Evolutionary conservation across 2,888 invertebrate genomes (phyloP).

Genomic region (Oeneis ivallda): DNA sequence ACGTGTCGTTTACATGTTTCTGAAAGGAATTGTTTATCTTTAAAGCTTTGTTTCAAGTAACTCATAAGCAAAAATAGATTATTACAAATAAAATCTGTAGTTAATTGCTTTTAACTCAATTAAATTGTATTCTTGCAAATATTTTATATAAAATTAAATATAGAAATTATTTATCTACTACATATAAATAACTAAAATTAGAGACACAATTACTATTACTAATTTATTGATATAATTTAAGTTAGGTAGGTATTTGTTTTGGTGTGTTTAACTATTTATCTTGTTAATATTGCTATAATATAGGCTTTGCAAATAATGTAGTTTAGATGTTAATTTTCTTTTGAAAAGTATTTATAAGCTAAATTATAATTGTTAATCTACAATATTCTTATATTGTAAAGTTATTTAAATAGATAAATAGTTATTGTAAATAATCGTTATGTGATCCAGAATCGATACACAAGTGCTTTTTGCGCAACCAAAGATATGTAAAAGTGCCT

Average conservation of each 20-base stretch:
- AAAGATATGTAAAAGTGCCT: constrained; percentile 52
- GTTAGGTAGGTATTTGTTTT: not conserved
- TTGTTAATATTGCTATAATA: not conserved
- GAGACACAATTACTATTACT: too few relatives aligned
- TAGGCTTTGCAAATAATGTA: not conserved
- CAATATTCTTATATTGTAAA: constrained; percentile 13
- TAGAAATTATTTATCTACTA: too few relatives aligned
- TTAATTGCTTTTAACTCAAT: not conserved
- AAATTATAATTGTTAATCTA: constrained; percentile 8
- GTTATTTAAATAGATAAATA: constrained; percentile 27
- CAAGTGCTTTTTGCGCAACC: constrained; percentile 42
- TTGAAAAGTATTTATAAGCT: constrained; percentile 13
- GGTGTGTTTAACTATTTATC: not conserved
- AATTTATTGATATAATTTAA: not conserved
- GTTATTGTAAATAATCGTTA: constrained; percentile 27
- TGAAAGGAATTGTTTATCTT: too few relatives aligned
- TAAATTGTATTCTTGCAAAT: not conserved
- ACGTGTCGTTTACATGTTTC: too few relatives aligned
- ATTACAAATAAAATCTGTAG: not conserved
- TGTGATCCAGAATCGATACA: constrained; percentile 31
- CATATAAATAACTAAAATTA: not conserved
- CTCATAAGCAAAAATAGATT: too few relatives aligned
- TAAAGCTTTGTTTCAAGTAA: too few relatives aligned
- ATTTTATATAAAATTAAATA: not conserved
- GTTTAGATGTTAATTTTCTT: not conserved